These are phyloP conservation scores for Pseudomyrmex gracilis DNA, from an alignment of 1,140 invertebrate species.

Conservation along the genomic window DNA sequence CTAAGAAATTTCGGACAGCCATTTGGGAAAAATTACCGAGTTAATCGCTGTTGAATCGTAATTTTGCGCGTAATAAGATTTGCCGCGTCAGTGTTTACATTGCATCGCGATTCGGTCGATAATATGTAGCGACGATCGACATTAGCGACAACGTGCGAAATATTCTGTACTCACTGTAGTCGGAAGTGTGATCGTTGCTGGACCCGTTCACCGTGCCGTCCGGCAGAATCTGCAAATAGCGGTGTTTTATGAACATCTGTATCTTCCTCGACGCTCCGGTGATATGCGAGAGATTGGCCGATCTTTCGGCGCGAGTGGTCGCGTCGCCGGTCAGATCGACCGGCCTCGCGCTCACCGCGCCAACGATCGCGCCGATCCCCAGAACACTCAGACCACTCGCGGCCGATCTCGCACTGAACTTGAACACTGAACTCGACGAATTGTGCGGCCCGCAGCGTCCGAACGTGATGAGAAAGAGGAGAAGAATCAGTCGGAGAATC, in stretches of 20 bases:
- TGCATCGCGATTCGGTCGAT: not conserved
- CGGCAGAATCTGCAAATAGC: conserved; percentile 91
- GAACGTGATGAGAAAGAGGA: conserved; percentile 76
- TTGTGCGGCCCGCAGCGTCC: conserved; percentile 67
- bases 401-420: conserved; percentile 54
- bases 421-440: conserved; percentile 53
- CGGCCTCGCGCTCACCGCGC: conserved; percentile 74
- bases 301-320: conserved; percentile 86
- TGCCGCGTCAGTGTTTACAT: too few relatives aligned
- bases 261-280: conserved; percentile 91
- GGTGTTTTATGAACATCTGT: conserved; percentile 92
- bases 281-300: conserved; percentile 91
- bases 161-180: conserved; percentile 92
- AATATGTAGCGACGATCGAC: not conserved
- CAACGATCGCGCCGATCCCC: conserved; percentile 72
- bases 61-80: too few relatives aligned
- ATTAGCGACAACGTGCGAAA: not conserved
- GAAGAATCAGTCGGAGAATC: conserved; percentile 73
- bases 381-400: conserved; percentile 60
- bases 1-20: too few relatives aligned
- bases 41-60: too few relatives aligned
- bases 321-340: conserved; percentile 75
- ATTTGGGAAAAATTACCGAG: too few relatives aligned
- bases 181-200: conserved; percentile 88
- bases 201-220: conserved; percentile 93